These are phyloP conservation scores for Coryphaenoides rupestris DNA, from an alignment of 2,113 vertebrate genomes.

Conservation along the genomic window DNA sequence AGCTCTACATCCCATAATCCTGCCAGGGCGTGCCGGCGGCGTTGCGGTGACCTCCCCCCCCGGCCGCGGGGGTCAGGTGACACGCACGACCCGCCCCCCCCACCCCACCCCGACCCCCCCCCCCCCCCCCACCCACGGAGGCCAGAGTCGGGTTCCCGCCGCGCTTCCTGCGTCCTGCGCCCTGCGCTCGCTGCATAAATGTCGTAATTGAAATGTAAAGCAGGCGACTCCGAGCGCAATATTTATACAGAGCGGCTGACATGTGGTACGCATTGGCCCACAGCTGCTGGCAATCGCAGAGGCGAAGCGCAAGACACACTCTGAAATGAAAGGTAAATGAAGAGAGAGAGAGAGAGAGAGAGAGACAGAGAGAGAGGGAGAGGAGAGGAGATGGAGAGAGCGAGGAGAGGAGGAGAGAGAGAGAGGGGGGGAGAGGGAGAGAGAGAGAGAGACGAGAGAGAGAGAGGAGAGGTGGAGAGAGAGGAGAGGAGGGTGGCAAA, in stretches of 20 bases:
- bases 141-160: no score
- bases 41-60: no score
- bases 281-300: constrained; percentile 66
- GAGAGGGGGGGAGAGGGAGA: constrained; percentile 51
- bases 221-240: constrained; percentile 59
- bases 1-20: constrained; percentile 35
- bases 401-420: no score
- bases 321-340: constrained; percentile 66
- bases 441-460: constrained; percentile 45
- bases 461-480: no score
- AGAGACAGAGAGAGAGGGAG: constrained; percentile 27
- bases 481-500: no score
- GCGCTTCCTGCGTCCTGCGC: constrained; percentile 1
- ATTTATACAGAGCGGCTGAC: constrained; percentile 65
- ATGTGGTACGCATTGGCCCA: constrained; percentile 60
- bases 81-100: no score
- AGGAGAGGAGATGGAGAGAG: constrained; percentile 64
- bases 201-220: constrained; percentile 68
- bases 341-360: constrained; percentile 35
- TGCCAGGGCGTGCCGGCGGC: no score
- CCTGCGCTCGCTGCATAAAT: constrained; percentile 62
- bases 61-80: no score
- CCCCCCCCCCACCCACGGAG: no score
- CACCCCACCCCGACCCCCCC: no score
- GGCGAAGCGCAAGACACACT: constrained; percentile 49